Evolutionary conservation across 2,888 invertebrate genomes (phyloP), one percentile per base, ranked within the genome.

Genomic region (Polietes domitor): DNA sequence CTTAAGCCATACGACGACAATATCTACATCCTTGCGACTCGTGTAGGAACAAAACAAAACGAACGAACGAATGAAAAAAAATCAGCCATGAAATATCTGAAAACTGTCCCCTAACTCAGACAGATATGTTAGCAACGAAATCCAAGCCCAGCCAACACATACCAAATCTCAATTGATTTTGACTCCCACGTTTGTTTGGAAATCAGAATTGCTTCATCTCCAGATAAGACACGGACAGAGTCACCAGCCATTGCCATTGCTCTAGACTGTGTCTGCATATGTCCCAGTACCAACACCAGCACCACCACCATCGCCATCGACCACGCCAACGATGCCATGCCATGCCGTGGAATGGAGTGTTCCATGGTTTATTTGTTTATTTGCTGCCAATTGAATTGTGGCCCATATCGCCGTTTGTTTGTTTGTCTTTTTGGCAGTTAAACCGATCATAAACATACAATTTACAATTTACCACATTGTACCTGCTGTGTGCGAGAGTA

Each of bases 81-180:
- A 21, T 24, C 5, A n/a, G 24, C 61, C 15, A 61, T 61, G 61
- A 61, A 61, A 61, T 61, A 61, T 61, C 63, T 24, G 50, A 63
- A 80, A 80, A 83, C 74, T 83, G 83, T 83, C 83, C 77, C 80
- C 83, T 80, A 65, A 80, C 50, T 77, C 50, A 71, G 61, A 61
- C 61, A 61, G 61, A 61, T 47, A n/a, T 47, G 47, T 61, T 9
- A 28, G 61, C 61, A 61, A 61, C 61, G 61, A 28, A 61, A 61
- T 61, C 61, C 24, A 61, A 58, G 26, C 32, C 32, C 9, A 41
- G n/a, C 26, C 58, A 58, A 32, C 15, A 28, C 61, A 61, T 61
- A 24, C 61, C 61, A 28, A 61, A 61, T 43, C 9, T 17, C 71
- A 83, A 83, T 80, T 83, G 80, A 72, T 71, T 77, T 4, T 70